Evolutionary conservation across 2,888 invertebrate genomes (phyloP).

Genomic region (Frankliniella fusca): DNA sequence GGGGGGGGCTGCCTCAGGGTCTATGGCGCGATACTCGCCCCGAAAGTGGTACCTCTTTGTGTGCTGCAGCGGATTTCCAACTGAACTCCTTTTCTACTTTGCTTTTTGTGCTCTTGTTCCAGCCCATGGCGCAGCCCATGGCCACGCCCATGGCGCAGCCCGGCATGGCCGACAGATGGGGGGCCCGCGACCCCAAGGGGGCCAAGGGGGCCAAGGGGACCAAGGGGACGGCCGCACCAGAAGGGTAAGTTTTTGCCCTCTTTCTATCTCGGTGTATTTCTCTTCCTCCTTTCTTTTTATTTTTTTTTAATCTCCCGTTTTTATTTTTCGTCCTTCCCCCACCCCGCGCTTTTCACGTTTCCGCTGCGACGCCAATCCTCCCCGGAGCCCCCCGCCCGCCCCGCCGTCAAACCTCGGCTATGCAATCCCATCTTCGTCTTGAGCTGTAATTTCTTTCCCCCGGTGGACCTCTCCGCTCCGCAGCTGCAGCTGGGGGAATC

Average conservation of each 20-base stretch:
- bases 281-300: background rate
- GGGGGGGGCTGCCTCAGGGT: background rate
- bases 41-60: no score
- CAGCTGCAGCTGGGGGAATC: background rate
- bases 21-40: background rate
- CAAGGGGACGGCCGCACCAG: constrained; percentile 1
- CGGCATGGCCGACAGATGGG: constrained; percentile 7
- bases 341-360: no score
- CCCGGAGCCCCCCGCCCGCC: background rate
- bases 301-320: background rate
- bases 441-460: background rate
- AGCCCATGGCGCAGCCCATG: background rate
- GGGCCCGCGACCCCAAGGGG: background rate
- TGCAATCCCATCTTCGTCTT: background rate
- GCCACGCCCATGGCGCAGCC: constrained; percentile 13
- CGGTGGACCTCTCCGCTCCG: background rate
- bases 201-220: background rate
- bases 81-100: no score
- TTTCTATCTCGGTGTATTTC: background rate
- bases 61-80: no score
- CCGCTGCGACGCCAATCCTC: background rate
- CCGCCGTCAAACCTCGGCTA: background rate
- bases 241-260: background rate
- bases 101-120: background rate
- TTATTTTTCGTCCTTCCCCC: background rate